Evolutionary conservation across 2,797 vertebrate genomes (phyloP).

Genomic region (Gymnothorax javanicus): DNA sequence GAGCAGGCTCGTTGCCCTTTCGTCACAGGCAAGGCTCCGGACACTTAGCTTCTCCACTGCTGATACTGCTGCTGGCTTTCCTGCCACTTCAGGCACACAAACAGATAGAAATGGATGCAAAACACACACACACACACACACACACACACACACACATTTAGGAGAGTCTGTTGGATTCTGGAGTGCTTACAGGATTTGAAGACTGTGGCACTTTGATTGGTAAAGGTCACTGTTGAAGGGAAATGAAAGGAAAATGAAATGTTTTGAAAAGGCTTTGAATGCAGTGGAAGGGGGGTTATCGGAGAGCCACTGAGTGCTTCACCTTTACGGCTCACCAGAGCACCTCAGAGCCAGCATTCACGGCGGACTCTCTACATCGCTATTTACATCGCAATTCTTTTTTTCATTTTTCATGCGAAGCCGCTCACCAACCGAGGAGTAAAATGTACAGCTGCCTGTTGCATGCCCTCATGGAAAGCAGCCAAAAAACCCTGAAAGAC

Average conservation of each 20-base stretch:
- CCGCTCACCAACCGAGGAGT: not conserved
- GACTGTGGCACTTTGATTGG: slow-evolving; percentile 14
- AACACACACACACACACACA: too few species aligned
- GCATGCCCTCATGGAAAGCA: not conserved
- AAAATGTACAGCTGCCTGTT: not conserved
- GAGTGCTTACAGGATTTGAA: slow-evolving; percentile 18
- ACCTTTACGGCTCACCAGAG: slow-evolving; percentile 26
- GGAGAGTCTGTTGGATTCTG: not conserved
- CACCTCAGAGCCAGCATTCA: not conserved
- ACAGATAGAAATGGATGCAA: not conserved
- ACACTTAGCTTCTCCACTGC: not conserved
- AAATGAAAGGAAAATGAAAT: not conserved
- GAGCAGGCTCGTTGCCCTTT: not conserved
- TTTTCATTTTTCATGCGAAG: not conserved
- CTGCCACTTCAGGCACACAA: not conserved
- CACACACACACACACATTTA: not conserved
- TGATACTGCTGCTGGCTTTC: not conserved
- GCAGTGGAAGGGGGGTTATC: not conserved
- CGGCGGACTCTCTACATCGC: not conserved
- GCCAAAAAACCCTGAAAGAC: not conserved
- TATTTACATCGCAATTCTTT: not conserved
- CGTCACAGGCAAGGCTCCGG: not conserved
- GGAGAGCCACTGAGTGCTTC: slow-evolving; percentile 6
- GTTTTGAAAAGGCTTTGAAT: slow-evolving; percentile 26
- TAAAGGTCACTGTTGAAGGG: slow-evolving; percentile 27